Base-by-base conservation (phyloP, 1,140 invertebrate genomes). In the Cepaea nemoralis region DNA sequence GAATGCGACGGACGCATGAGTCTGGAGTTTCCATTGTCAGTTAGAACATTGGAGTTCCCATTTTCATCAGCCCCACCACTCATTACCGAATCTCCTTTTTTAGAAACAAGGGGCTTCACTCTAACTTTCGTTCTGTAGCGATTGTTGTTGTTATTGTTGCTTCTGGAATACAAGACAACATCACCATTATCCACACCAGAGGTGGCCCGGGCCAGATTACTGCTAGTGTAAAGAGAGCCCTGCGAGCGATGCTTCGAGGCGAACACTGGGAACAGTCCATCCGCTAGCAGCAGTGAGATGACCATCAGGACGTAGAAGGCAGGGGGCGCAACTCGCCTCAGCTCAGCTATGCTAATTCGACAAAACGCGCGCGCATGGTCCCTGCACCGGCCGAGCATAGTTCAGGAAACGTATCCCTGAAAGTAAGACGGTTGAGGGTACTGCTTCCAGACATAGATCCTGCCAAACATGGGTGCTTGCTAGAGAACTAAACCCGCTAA, bases 241-340 rank as follows among this genome's bases (percentile, higher is more conserved):
- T 76, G 42, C 5, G 76, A 12, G n/a, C 37, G 45, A 40, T 78
- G 67, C 39, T 50, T 80, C 39, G 45, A 22, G 67, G 77, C 77
- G 10, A 70, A 33, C 16, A 71, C 77, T 37, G 67, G 77, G 33
- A 70, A 55, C 24, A 80, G 5, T 22, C 67, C 67, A 42, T 80
- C 77, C 67, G 77, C 77, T 40, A 80, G 31, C 24, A 80, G 42
- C 19, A 80, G 67, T 27, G 77, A 80, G 40, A 48, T n/a, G 42
- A 80, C 67, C 77, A 80, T 80, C 66, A 80, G 67, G 77, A 80
- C 6, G 5, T 66, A 69, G 66, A 80, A 80, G 42, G 37, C 66
- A 50, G 77, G 35, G 66, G 66, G 77, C 24, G 40, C 42, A 19
- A 50, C 14, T 50, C 67, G 77, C 77, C 77, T 69, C 48, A 71